Base-by-base conservation (phyloP, 2,113 vertebrate genomes). In the Pomatorhinus ruficollis region DNA sequence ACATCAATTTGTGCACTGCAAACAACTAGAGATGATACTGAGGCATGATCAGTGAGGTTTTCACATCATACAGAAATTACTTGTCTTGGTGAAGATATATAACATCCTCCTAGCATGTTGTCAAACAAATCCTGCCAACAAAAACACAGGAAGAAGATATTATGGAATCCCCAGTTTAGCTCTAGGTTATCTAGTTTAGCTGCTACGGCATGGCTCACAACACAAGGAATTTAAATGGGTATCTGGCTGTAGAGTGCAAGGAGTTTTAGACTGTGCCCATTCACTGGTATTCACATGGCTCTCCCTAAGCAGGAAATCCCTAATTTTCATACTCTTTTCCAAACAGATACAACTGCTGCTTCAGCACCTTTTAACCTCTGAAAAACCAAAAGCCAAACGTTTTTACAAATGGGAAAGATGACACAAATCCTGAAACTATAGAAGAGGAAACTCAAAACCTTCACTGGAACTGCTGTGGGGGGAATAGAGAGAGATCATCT, bases 361-460 rank as follows among this genome's bases (percentile, higher is more conserved):
- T 83, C 50, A 59, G 69, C 76, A 95, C 87, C 72, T 95, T 94
- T 88, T 79, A 93, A 96, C 70, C 83, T 96, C 83, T 61, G 21
- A 70, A 91, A 78, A 42, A 93, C 84, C 57, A 78, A 84, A 91
- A 70, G 22, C 31, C 66, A 90, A 87, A 90, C 15, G 52, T 44
- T 86, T 78, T 69, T 49, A 63, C 8, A 65, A 87, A 44, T 35
- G 44, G n/a, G 33, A 91, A 56, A 69, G 9, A 59, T 66, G 30
- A 91, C 87, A 94, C 83, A 94, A 91, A 89, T 84, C 40, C 61
- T 68, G 28, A 87, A 95, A 39, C 49, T 64, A 69, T 5, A 89
- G 33, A 81, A 81, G 20, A 84, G 74, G 63, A 85, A 92, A 89
- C n/a, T 66, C 56, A 70, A 90, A 79, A 79, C 75, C 77, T 66